Conservation (phyloP, 2,113 vertebrate species). For the Scolopax mira region DNA sequence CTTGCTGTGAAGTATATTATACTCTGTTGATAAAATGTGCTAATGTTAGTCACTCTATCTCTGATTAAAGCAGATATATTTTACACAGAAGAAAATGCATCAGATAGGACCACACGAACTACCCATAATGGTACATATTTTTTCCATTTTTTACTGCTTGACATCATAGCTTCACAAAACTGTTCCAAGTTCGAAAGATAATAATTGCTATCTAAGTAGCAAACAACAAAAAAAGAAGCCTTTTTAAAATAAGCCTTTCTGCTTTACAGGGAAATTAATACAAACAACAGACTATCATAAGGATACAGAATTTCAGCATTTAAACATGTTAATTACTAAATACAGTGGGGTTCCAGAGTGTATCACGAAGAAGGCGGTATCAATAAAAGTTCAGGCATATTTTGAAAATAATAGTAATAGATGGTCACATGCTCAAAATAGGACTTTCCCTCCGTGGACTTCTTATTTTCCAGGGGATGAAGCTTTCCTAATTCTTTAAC, state of each 20-base stretch:
- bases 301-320: not conserved
- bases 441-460: not conserved
- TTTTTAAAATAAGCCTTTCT: not conserved
- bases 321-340: not conserved
- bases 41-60: not conserved
- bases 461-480: not conserved
- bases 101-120: not conserved
- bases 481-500: not conserved
- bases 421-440: not conserved
- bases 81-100: not conserved
- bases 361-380: not conserved
- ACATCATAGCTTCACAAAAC: not conserved
- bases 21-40: slow-evolving; percentile 77
- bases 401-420: not conserved
- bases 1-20: slow-evolving; percentile 93
- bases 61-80: not conserved
- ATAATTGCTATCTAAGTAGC: not conserved
- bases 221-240: not conserved
- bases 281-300: not conserved
- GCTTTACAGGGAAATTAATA: not conserved
- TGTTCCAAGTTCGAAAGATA: not conserved
- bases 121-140: not conserved
- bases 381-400: not conserved
- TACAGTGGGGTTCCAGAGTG: not conserved
- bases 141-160: not conserved